Base-by-base conservation (phyloP, 2,113 vertebrate species). In the Apus apus region DNA sequence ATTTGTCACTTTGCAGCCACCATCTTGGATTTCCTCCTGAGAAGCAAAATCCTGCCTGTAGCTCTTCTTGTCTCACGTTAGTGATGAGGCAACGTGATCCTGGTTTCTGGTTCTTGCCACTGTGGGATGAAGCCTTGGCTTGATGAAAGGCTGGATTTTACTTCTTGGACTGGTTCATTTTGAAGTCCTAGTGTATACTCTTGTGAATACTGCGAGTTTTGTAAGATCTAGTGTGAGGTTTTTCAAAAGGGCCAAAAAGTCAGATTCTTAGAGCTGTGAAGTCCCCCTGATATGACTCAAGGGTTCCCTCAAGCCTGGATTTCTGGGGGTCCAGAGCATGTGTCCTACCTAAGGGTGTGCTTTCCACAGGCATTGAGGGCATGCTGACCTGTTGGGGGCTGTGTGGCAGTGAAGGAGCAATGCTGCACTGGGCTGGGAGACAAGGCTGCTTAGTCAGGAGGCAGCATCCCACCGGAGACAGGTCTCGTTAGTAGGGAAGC, bases 161-260 rank as follows among this genome's bases (percentile, higher is more conserved):
- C 71, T 94, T 93, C 43, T 76, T 67, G 57, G 45, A 85, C 29
- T 40, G 60, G 50, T 87, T 90, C 0, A 58, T 93, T 96, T 90
- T 67, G 68, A 96, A 93, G 60, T 61, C 46, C 25, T 88, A 61
- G 82, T 93, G 85, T 83, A 87, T 94, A 72, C 50, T 46, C 78
- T 54, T 5, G 12, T 67, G 50, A 65, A 36, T 87, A 36, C 46
- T 43, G 67, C 51, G 22, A 50, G 54, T 79, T 90, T 38, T 90
- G 30, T 87, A 70, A 78, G 81, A 78, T 71, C 50, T 70, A 78
- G 53, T 51, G 72, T 87, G 71, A 83, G 68, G 45, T 74, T 90
- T 82, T 95, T 93, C 56, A 48, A 48, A 83, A 83, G 19, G 34
- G 48, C 64, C 56, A 67, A 93, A 76, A 87, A n/a, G n/a, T 57